A percentile compares a stretch with the other conserved stretches of the same genome.
Evolutionary conservation across 2,888 invertebrate species (phyloP).

Genomic region (Harpalus rufipes): DNA sequence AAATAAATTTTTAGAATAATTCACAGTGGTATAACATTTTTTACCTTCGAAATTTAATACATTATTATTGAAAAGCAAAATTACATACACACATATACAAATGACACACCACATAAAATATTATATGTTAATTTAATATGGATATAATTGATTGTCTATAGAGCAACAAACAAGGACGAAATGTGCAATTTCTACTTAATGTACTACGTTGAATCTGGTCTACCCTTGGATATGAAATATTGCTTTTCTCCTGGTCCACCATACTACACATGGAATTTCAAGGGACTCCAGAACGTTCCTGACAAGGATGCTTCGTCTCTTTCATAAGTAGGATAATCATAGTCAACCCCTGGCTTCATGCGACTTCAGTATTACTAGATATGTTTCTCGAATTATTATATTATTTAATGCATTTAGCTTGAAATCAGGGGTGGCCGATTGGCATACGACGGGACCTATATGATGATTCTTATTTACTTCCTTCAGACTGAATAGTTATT

Average conservation of each 20-base stretch:
- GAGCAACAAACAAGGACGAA: constrained; percentile 91
- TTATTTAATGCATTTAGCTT: constrained; percentile 30
- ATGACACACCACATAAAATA: no score
- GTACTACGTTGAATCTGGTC: constrained; percentile 91
- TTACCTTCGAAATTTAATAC: no score
- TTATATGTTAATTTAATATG: not conserved
- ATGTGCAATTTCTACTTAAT: constrained; percentile 98
- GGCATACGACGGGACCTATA: constrained; percentile 51
- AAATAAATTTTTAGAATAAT: no score
- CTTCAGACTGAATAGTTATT: constrained; percentile 12
- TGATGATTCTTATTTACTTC: constrained; percentile 21
- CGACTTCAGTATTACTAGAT: constrained; percentile 45
- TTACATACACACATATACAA: no score
- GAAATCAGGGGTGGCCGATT: constrained; percentile 38
- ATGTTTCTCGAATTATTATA: constrained; percentile 2
- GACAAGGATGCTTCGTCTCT: constrained; percentile 83
- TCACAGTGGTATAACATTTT: no score
- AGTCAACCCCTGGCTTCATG: constrained; percentile 29
- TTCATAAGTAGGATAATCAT: constrained; percentile 72
- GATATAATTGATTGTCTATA: constrained; percentile 73
- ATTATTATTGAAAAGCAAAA: no score
- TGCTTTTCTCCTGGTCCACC: constrained; percentile 93
- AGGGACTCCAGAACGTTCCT: constrained; percentile 87
- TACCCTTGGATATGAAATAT: constrained; percentile 88
- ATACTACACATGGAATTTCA: constrained; percentile 87